Evolutionary conservation across 1,140 invertebrate species (phyloP), one percentile per base, ranked within the genome.

Genomic region (Cyrtorhinus lividipennis): DNA sequence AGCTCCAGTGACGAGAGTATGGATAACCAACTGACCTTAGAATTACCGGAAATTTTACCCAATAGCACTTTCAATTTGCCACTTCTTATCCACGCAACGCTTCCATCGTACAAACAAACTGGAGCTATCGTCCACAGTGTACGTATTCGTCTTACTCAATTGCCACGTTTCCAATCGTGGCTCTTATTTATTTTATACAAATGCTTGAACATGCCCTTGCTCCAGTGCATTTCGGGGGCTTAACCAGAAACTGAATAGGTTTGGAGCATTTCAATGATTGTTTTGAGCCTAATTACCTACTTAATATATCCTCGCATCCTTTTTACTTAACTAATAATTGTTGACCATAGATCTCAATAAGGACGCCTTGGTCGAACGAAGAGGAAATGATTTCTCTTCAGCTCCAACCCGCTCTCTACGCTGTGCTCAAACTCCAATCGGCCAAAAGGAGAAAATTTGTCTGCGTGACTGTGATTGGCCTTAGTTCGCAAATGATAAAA

Each of bases 401-500:
- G 68, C 93, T 95, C 74, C 79, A 84, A 1, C 83, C 88, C 5
- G 90, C 91, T 1, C 83, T 95, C 69, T 81, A 82, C 67, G 81
- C 86, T 0, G 80, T 79, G 8, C 86, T 89, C 76, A 83, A 86
- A 64, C 76, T 95, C 1, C 83, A 91, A 62, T 92, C 92, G 0
- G 87, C 86, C 8, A 83, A 86, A 64, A 81, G 82, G 22, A 80
- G 85, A 67, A 92, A 92, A 75, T 90, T 88, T 69, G 68, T 92
- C 2, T 84, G 90, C 72, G 81, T 91, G 13, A 81, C 83, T 1
- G 79, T 93, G 3, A 83, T 82, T 63, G 86, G 85, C 10, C 75
- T 84, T 0, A 79, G 83, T 23, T 76, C 38, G 74, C 79, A 63
- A 72, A 86, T 56, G n/a, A 27, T 59, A 2, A 26, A 23, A 30